phyloP scores from a whole-genome alignment of 64 coral and sea anemone genomes.

The Catalaphyllia jardinei region DNA sequence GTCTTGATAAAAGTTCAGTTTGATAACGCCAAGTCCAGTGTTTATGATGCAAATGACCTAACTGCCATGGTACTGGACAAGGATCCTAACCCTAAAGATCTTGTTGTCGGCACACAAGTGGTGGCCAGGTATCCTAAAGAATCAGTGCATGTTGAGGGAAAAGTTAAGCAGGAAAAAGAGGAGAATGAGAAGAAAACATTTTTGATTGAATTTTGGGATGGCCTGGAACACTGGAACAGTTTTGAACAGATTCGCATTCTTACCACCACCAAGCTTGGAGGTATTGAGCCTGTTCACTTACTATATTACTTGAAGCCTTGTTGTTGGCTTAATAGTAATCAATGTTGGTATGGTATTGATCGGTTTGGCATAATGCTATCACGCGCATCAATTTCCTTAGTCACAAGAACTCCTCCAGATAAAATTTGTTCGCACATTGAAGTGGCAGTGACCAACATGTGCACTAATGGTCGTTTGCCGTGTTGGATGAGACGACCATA shows the following conservation, averaged over 20 bases:
- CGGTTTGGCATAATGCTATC: too few relatives aligned
- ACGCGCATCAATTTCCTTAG: too few relatives aligned
- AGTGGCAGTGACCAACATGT: too few relatives aligned
- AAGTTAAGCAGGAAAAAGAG: slow-evolving; percentile 27
- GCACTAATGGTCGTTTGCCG: too few relatives aligned
- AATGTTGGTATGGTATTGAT: too few relatives aligned
- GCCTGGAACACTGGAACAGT: slow-evolving; percentile 42
- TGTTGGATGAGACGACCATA: too few relatives aligned
- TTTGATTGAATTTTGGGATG: slow-evolving; percentile 60
- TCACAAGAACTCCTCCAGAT: too few relatives aligned
- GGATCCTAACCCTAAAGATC: slow-evolving; percentile 28
- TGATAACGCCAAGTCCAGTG: slow-evolving; percentile 32
- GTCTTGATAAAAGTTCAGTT: slow-evolving; percentile 46
- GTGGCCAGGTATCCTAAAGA: slow-evolving; percentile 44
- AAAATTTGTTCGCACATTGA: too few relatives aligned
- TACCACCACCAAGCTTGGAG: slow-evolving; percentile 52
- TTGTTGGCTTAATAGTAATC: background rate
- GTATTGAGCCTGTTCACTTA: background rate
- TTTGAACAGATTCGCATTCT: slow-evolving; percentile 60
- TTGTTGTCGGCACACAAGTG: slow-evolving; percentile 57
- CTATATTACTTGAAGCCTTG: background rate
- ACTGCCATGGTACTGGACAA: slow-evolving; percentile 72
- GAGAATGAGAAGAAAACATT: slow-evolving; percentile 47
- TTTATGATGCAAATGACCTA: slow-evolving; percentile 71
- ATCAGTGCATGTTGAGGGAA: slow-evolving; percentile 35